These are phyloP conservation scores for Brachyptera risi DNA, from an alignment of 2,888 invertebrate genomes.

Conservation along the genomic window DNA sequence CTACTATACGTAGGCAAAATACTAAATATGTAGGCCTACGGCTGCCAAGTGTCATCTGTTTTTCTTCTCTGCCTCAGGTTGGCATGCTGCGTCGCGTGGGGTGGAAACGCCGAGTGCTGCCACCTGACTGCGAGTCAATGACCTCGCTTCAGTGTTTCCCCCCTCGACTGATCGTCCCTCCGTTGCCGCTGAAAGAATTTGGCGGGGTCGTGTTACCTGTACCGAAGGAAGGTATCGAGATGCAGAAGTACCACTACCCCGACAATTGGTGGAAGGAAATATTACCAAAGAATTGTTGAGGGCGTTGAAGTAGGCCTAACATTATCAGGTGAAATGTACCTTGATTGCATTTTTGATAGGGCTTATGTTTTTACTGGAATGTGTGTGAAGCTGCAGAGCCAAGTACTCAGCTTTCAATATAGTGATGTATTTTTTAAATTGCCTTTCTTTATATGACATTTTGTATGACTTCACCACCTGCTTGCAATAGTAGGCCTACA, in stretches of 20 bases:
- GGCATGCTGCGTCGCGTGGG: conserved; percentile 51
- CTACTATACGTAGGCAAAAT: too few species aligned
- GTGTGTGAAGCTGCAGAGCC: too few species aligned
- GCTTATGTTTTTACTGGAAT: too few species aligned
- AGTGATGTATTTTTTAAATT: too few species aligned
- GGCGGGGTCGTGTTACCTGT: conserved; percentile 50
- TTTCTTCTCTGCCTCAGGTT: conserved; percentile 41
- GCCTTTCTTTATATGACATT: too few species aligned
- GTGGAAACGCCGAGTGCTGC: conserved; percentile 51
- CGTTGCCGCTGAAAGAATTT: conserved; percentile 48
- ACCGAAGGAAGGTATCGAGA: conserved; percentile 53
- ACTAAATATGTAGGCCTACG: too few species aligned
- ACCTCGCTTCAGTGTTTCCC: conserved; percentile 52
- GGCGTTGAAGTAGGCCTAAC: neutral
- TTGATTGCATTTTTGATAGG: too few species aligned
- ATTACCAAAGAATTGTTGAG: conserved; percentile 46
- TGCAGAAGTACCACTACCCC: conserved; percentile 56
- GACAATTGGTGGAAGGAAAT: conserved; percentile 54
- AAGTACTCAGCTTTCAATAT: too few species aligned
- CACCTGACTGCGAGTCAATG: conserved; percentile 51
- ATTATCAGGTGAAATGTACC: too few species aligned
- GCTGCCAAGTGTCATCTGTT: too few species aligned
- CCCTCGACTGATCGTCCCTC: conserved; percentile 46
- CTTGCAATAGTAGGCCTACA: too few species aligned
- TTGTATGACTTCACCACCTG: too few species aligned